A percentile compares a stretch with the other conserved stretches of the same genome.
Evolutionary conservation across 2,797 vertebrate genomes (phyloP).

Genomic region (Acrocephalus scirpaceus): DNA sequence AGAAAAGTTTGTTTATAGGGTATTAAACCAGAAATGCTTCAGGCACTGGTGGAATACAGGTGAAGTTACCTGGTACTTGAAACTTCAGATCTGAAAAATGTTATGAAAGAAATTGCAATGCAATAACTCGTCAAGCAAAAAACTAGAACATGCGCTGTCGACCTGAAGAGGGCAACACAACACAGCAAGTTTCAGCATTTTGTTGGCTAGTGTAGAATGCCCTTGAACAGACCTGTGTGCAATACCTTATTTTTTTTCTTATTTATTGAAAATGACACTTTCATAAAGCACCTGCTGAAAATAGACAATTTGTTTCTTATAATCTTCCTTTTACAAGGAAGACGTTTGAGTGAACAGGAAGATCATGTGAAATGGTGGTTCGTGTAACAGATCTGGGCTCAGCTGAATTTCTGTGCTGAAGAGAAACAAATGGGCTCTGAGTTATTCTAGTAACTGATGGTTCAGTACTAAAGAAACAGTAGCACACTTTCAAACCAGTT

Average conservation of each 20-base stretch:
- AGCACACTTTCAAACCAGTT: not conserved
- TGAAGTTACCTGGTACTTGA: not conserved
- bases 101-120: not conserved
- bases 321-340: not conserved
- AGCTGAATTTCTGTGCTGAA: not conserved
- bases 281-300: not conserved
- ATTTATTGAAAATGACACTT: not conserved
- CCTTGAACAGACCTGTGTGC: not conserved
- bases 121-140: not conserved
- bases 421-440: not conserved
- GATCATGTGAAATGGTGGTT: not conserved
- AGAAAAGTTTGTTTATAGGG: not conserved
- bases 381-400: not conserved
- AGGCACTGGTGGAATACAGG: not conserved
- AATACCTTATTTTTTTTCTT: not conserved
- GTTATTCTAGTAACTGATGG: not conserved
- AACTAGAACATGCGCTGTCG: not conserved
- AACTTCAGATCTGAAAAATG: not conserved
- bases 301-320: not conserved
- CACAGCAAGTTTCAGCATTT: slow-evolving; percentile 36
- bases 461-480: not conserved
- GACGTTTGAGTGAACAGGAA: not conserved
- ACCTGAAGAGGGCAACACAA: slow-evolving; percentile 77
- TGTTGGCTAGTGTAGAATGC: not conserved
- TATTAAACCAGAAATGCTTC: not conserved